phyloP scores from a whole-genome alignment of 2,888 invertebrate genomes.

The Heteromurus nitidus region DNA sequence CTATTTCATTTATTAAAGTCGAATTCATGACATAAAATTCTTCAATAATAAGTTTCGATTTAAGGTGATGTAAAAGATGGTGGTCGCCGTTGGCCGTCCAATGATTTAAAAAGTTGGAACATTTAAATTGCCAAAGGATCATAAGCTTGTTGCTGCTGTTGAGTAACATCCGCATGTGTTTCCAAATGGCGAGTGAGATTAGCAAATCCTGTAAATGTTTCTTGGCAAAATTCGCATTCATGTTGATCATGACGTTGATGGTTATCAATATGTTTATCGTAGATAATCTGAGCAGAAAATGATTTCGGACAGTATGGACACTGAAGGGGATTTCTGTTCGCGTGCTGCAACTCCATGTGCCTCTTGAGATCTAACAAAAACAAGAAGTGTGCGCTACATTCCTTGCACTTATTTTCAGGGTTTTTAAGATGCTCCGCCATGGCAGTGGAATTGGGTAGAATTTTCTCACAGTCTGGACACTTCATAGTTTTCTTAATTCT shows the following conservation, averaged over 20 bases:
- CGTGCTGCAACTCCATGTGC: conserved; percentile 12
- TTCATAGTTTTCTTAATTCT: conserved; percentile 6
- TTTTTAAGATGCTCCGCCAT: conserved; percentile 42
- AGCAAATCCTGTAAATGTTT: conserved; percentile 13
- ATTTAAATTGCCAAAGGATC: not conserved
- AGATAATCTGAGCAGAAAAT: conserved; percentile 15
- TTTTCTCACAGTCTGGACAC: conserved; percentile 27
- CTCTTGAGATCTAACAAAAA: conserved; percentile 11
- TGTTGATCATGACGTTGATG: conserved; percentile 34
- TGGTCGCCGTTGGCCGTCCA: too few species aligned
- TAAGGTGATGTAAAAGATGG: too few species aligned
- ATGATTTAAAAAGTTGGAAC: too few species aligned
- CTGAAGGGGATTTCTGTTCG: not conserved
- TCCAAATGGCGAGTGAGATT: not conserved
- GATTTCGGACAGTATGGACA: conserved; percentile 33
- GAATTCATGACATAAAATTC: too few species aligned
- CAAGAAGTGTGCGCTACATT: conserved; percentile 26
- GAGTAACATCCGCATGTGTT: not conserved
- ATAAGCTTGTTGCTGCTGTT: conserved; percentile 1
- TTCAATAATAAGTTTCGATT: too few species aligned
- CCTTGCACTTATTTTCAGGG: conserved; percentile 36
- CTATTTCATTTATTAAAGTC: too few species aligned
- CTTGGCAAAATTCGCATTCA: conserved; percentile 34
- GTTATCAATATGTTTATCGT: conserved; percentile 40
- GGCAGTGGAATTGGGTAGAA: not conserved